Percentiles rank a stretch among this genome's conserved stretches.
phyloP scores from a whole-genome alignment of 1,140 invertebrate species.

The Eumeta japonica region DNA sequence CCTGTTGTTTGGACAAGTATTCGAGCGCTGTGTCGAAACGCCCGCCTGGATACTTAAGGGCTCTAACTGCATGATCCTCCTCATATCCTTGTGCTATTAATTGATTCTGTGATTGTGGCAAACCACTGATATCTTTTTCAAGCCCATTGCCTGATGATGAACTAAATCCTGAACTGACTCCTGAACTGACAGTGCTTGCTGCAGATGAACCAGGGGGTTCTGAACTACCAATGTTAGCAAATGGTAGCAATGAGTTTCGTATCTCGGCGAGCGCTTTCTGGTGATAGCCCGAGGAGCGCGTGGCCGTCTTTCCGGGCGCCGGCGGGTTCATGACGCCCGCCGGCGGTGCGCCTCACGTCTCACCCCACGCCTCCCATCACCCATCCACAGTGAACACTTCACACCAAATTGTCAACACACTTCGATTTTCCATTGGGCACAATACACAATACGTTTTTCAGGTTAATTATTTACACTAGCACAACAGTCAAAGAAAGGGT shows the following conservation, averaged over 20 bases:
- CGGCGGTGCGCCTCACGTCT: constrained; percentile 28
- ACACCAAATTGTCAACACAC: constrained; percentile 25
- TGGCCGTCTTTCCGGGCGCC: constrained; percentile 64
- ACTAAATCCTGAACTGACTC: constrained; percentile 63
- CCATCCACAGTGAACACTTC: constrained; percentile 29
- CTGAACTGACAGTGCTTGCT: constrained; percentile 72
- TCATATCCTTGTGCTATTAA: constrained; percentile 66
- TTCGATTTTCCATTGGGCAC: constrained; percentile 33
- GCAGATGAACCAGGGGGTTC: constrained; percentile 68
- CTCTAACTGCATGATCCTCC: constrained; percentile 69
- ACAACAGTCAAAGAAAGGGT: too few relatives aligned
- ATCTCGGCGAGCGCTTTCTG: constrained; percentile 87
- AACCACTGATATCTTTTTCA: constrained; percentile 56
- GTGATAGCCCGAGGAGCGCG: constrained; percentile 79
- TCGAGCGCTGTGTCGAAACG: constrained; percentile 70
- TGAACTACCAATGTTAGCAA: constrained; percentile 69
- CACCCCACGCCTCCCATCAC: constrained; percentile 53
- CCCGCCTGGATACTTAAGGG: constrained; percentile 67
- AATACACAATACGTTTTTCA: too few relatives aligned
- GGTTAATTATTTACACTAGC: too few relatives aligned
- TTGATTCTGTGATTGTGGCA: constrained; percentile 62
- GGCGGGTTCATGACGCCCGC: constrained; percentile 68
- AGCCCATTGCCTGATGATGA: constrained; percentile 61
- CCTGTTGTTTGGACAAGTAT: constrained; percentile 66
- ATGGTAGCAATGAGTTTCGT: constrained; percentile 79